Base-by-base conservation (phyloP, 1,140 invertebrate genomes). In the Macrocentrus cingulum region DNA sequence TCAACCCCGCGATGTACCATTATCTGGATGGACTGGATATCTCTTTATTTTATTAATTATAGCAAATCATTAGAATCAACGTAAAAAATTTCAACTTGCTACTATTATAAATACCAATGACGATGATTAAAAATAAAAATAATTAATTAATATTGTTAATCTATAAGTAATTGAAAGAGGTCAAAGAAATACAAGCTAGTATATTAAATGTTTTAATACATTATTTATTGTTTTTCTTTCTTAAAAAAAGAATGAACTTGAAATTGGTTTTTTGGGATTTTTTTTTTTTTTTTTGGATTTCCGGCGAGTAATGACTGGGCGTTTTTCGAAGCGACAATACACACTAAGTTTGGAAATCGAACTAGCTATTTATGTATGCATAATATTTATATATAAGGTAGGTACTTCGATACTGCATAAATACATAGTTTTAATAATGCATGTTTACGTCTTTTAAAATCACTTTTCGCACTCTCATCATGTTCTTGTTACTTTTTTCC, bases 211-310 rank as follows among this genome's bases (percentile, higher is more conserved):
- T 29, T 29, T 72, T 65, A 67, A 70, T 68, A 72, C 64, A 70
- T 74, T 70, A 70, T 74, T 75, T 76, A 61, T 69, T 60, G 49
- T 57, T 63, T 68, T 69, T 68, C 72, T 74, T 70, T 61, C 66
- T 72, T 77, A 71, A 76, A 76, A 77, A 77, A 77, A 77, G 70
- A 77, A 75, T 75, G 69, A 77, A 76, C 72, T 76, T 74, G 72
- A 71, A 77, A 75, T 69, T 60, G 68, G 60, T 77, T 68, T 65
- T 71, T 13, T 56, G 63, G 55, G 69, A 66, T 68, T 71, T 66
- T 53, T 59, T 44, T 20, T 54, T 60, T n/a, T n/a, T n/a, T 54
- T 41, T 37, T 55, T 55, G 72, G 59, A 75, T 75, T 56, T 71
- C 74, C 75, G 70, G 73, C 73, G 73, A 75, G 67, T 77, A 75